Percentiles rank a stretch among this genome's conserved stretches.
Conservation (phyloP, 1,140 invertebrate species). For the Apis laboriosa region DNA sequence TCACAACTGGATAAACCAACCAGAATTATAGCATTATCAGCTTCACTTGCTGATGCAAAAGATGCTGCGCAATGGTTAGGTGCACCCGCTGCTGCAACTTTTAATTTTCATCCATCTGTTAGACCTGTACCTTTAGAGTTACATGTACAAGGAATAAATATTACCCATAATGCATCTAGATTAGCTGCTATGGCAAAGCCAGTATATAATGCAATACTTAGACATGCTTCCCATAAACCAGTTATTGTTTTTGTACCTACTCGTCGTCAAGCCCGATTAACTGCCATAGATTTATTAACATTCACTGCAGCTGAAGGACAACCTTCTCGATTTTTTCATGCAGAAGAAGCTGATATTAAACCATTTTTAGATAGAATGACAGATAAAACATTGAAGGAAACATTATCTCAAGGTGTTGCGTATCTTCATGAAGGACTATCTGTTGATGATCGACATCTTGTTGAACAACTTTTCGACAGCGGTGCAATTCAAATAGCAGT, state of each 20-base stretch:
- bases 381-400: conserved; percentile 94
- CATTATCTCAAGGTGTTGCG: conserved; percentile 95
- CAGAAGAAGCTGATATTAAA: conserved; percentile 91
- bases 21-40: conserved; percentile 96
- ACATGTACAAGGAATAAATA: conserved; percentile 98
- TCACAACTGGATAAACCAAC: conserved; percentile 97
- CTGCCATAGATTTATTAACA: conserved; percentile 97
- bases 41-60: conserved; percentile 96
- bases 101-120: conserved; percentile 99
- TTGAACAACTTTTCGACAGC: conserved; percentile 95
- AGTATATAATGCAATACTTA: conserved; percentile 95
- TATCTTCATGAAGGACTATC: conserved; percentile 98
- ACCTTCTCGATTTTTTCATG: conserved; percentile 93
- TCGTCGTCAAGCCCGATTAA: conserved; percentile 94
- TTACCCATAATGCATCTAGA: conserved; percentile 97
- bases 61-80: conserved; percentile 99
- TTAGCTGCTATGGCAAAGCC: conserved; percentile 99
- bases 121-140: conserved; percentile 96
- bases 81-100: conserved; percentile 94
- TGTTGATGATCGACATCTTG: conserved; percentile 90
- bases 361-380: conserved; percentile 93
- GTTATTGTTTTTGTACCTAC: conserved; percentile 98
- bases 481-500: conserved; percentile 97
- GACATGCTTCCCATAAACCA: conserved; percentile 93
- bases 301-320: conserved; percentile 94